Evolutionary conservation across 1,140 invertebrate species (phyloP).

Genomic region (Drosophila arawakana): DNA sequence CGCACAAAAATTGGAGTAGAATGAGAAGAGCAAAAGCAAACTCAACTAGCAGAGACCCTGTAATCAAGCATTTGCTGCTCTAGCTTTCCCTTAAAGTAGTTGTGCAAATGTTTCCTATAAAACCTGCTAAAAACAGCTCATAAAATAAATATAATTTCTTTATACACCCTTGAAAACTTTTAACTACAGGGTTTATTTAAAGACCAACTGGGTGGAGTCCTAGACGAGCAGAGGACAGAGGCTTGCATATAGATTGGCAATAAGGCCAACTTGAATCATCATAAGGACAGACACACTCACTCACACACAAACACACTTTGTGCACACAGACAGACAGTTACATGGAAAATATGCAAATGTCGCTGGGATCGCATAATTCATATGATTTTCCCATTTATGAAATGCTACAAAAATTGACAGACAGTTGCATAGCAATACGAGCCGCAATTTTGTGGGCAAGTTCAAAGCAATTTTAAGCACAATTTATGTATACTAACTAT

Average conservation of each 20-base stretch:
- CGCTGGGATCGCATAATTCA: conserved; percentile 58
- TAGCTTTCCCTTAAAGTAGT: too few relatives aligned
- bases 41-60: too few relatives aligned
- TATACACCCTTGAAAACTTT: too few relatives aligned
- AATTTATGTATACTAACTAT: conserved; percentile 38
- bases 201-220: conserved; percentile 24
- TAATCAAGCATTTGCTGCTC: too few relatives aligned
- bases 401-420: conserved; percentile 67
- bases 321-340: not conserved
- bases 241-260: conserved; percentile 81
- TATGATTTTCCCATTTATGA: conserved; percentile 70
- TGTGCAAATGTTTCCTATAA: too few relatives aligned
- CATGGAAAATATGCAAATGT: conserved; percentile 74
- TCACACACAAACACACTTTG: conserved; percentile 1
- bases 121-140: too few relatives aligned
- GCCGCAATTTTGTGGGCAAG: conserved; percentile 38
- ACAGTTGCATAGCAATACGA: conserved; percentile 29
- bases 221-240: conserved; percentile 36
- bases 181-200: conserved; percentile 11
- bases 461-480: conserved; percentile 44
- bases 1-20: conserved; percentile 13
- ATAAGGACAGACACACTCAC: conserved; percentile 42
- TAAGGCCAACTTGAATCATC: conserved; percentile 77
- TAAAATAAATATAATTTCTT: too few relatives aligned
- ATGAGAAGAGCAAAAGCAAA: too few relatives aligned